A percentile compares a stretch with the other conserved stretches of the same genome.
Evolutionary conservation across 2,888 invertebrate genomes (phyloP).

Genomic region (Crioceris asparagi): DNA sequence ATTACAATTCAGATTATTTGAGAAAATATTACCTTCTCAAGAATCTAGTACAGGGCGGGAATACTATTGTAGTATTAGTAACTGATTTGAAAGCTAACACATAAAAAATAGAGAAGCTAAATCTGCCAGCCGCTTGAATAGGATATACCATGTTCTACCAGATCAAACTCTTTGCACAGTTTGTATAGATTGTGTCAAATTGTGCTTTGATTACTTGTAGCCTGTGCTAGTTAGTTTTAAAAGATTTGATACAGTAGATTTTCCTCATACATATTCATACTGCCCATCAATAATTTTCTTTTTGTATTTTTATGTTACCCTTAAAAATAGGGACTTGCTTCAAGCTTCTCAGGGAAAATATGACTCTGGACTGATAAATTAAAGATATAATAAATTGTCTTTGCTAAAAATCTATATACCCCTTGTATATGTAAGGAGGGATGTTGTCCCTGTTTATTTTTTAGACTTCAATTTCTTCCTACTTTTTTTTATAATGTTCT

Average conservation of each 20-base stretch:
- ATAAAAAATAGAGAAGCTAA: not conserved
- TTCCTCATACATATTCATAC: not conserved
- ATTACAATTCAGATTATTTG: no score
- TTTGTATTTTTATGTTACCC: not conserved
- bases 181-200: not conserved
- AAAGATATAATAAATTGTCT: not conserved
- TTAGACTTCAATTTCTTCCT: not conserved
- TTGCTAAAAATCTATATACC: not conserved
- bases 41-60: no score
- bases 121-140: not conserved
- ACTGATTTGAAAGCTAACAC: not conserved
- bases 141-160: not conserved
- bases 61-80: no score
- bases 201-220: not conserved
- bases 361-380: not conserved
- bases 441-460: not conserved
- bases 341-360: not conserved
- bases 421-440: slow-evolving; percentile 1
- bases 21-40: no score
- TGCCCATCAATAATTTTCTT: not conserved
- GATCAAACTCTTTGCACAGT: slow-evolving; percentile 2
- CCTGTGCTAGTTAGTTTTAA: not conserved
- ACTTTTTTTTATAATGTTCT: not conserved
- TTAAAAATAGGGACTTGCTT: not conserved
- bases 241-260: not conserved